phyloP scores from a whole-genome alignment of 1,140 invertebrate genomes.

The Drosophila sulfurigaster region DNA sequence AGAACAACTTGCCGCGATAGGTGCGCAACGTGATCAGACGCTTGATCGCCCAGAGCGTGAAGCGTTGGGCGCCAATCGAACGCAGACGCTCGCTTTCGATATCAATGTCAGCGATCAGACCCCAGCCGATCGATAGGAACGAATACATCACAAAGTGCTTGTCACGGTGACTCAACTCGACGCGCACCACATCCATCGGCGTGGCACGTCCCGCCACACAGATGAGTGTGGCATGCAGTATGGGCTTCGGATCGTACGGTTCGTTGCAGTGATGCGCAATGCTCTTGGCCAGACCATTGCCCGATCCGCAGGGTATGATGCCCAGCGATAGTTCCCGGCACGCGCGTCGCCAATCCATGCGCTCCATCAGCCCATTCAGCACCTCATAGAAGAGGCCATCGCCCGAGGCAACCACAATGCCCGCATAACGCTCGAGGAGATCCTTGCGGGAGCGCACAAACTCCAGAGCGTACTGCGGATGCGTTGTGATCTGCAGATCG shows the following conservation, averaged over 20 bases:
- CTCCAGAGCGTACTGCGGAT: slow-evolving; percentile 93
- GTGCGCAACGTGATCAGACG: slow-evolving; percentile 90
- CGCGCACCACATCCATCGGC: slow-evolving; percentile 94
- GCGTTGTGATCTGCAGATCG: slow-evolving; percentile 94
- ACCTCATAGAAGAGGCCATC: slow-evolving; percentile 98
- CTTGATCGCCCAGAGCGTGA: slow-evolving; percentile 95
- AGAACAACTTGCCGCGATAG: slow-evolving; percentile 90
- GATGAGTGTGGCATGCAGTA: slow-evolving; percentile 92
- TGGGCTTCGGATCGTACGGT: slow-evolving; percentile 91
- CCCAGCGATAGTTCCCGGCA: slow-evolving; percentile 92
- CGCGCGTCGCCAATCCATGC: slow-evolving; percentile 93
- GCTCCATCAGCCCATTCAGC: slow-evolving; percentile 95
- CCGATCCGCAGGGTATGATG: slow-evolving; percentile 96
- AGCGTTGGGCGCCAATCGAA: slow-evolving; percentile 94
- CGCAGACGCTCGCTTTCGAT: slow-evolving; percentile 97
- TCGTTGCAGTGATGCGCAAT: slow-evolving; percentile 92
- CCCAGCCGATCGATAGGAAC: slow-evolving; percentile 97
- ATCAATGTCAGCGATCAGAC: slow-evolving; percentile 97
- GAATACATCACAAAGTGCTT: slow-evolving; percentile 90
- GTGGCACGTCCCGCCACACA: slow-evolving; percentile 90
- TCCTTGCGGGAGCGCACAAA: slow-evolving; percentile 92
- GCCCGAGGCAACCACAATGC: slow-evolving; percentile 95
- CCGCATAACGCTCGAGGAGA: slow-evolving; percentile 88
- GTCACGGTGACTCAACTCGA: slow-evolving; percentile 89
- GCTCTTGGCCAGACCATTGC: slow-evolving; percentile 96